These are phyloP conservation scores for Litocranius walleri DNA, from an alignment of 2,113 vertebrate species.

Conservation along the genomic window DNA sequence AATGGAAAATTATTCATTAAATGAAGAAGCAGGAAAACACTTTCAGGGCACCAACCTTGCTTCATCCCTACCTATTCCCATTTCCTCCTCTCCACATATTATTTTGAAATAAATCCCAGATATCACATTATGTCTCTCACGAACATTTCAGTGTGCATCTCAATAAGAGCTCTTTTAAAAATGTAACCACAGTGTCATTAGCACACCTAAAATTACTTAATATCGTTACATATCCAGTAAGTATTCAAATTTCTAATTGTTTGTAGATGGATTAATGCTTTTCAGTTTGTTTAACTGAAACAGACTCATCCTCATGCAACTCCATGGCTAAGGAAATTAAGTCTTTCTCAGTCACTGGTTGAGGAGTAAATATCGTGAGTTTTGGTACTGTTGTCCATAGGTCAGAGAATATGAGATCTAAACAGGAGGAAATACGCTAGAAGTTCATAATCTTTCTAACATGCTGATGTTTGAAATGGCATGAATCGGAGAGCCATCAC, in stretches of 20 bases:
- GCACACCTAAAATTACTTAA: background rate
- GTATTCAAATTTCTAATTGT: background rate
- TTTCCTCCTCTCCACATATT: background rate
- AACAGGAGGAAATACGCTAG: background rate
- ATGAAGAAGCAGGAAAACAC: background rate
- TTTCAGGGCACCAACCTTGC: background rate
- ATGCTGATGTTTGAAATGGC: background rate
- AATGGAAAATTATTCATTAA: background rate
- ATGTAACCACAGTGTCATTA: background rate
- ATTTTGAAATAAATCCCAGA: background rate
- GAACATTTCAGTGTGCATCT: background rate
- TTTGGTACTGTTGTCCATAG: background rate
- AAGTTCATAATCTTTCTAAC: background rate
- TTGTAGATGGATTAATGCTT: background rate
- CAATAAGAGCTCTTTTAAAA: background rate
- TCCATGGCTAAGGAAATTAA: background rate
- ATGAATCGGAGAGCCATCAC: background rate
- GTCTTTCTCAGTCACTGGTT: background rate
- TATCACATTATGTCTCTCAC: background rate
- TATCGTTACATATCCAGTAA: background rate
- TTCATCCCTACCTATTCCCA: background rate
- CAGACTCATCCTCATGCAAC: background rate
- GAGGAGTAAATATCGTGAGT: background rate
- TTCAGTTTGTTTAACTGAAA: background rate
- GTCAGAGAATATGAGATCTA: background rate